These are phyloP conservation scores for Allophyes oxyacanthae DNA, from an alignment of 2,888 invertebrate species.

Conservation along the genomic window DNA sequence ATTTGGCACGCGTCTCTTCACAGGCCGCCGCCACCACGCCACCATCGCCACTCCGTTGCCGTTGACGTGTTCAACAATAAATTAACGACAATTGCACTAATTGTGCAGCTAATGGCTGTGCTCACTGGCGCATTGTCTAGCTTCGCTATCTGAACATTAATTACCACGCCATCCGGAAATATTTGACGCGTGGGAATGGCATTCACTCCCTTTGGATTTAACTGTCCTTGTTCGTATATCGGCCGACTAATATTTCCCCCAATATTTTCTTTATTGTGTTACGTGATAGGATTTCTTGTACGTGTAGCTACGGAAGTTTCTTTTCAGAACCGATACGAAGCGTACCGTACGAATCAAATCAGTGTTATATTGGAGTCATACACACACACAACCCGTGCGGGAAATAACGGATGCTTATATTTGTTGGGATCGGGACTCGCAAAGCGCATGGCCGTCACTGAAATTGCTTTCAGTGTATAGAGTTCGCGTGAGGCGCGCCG, in stretches of 20 bases:
- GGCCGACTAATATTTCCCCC: constrained; percentile 57
- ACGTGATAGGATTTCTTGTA: constrained; percentile 75
- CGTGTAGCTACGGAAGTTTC: constrained; percentile 46
- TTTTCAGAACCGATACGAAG: constrained; percentile 34
- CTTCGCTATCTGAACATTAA: constrained; percentile 75
- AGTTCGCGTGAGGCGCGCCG: constrained; percentile 79
- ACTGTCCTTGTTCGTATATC: constrained; percentile 55
- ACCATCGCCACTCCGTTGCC: constrained; percentile 50
- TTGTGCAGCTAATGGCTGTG: constrained; percentile 84
- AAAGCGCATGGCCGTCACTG: constrained; percentile 71
- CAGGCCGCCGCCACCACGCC: constrained; percentile 11
- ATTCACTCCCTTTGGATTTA: constrained; percentile 55
- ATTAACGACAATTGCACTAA: constrained; percentile 88
- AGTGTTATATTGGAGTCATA: constrained; percentile 70
- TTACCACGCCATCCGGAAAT: constrained; percentile 75
- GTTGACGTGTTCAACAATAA: constrained; percentile 78
- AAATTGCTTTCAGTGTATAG: constrained; percentile 79
- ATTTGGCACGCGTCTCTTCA: constrained; percentile 27
- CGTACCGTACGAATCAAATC: constrained; percentile 68
- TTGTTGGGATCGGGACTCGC: constrained; percentile 57
- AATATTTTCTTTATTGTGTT: constrained; percentile 73
- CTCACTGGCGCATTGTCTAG: constrained; percentile 84
- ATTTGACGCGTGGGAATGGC: constrained; percentile 77
- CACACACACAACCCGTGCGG: constrained; percentile 61
- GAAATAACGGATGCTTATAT: constrained; percentile 71